Evolutionary conservation across 2,113 vertebrate genomes (phyloP).

Genomic region (Pyxicephalus adspersus): DNA sequence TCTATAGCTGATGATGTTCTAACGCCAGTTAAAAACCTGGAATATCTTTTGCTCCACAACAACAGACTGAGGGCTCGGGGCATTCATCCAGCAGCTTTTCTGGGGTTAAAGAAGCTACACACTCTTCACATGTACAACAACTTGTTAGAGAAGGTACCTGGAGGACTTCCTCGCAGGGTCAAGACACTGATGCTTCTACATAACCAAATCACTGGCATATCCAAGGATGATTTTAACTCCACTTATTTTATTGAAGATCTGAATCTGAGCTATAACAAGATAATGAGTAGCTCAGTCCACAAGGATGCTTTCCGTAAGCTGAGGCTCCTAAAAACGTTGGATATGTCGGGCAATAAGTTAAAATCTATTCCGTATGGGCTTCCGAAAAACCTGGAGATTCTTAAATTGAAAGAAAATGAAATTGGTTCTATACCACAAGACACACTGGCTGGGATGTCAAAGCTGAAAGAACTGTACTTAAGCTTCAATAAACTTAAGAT

Average conservation of each 20-base stretch:
- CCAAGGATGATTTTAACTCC: slow-evolving; percentile 86
- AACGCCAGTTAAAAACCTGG: slow-evolving; percentile 84
- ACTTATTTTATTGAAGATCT: slow-evolving; percentile 92
- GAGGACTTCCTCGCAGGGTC: slow-evolving; percentile 87
- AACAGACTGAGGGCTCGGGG: slow-evolving; percentile 87
- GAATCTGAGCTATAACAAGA: slow-evolving; percentile 96
- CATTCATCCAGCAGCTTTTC: slow-evolving; percentile 88
- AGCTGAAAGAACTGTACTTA: slow-evolving; percentile 86
- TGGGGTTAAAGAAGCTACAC: slow-evolving; percentile 93
- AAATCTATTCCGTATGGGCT: slow-evolving; percentile 81
- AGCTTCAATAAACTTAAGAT: slow-evolving; percentile 87
- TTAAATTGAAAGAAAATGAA: slow-evolving; percentile 89
- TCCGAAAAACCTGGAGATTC: slow-evolving; percentile 85
- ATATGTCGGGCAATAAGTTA: slow-evolving; percentile 90
- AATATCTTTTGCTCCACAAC: slow-evolving; percentile 95
- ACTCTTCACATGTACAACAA: slow-evolving; percentile 98
- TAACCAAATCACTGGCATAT: slow-evolving; percentile 88
- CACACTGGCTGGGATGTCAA: slow-evolving; percentile 84
- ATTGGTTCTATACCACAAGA: slow-evolving; percentile 81
- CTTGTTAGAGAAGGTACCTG: slow-evolving; percentile 87
- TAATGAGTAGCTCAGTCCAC: slow-evolving; percentile 84
- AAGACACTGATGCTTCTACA: slow-evolving; percentile 96
- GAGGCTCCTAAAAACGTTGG: slow-evolving; percentile 84
- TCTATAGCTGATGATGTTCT: slow-evolving; percentile 82
- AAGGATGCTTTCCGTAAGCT: slow-evolving; percentile 93